Evolutionary conservation across 2,888 invertebrate genomes (phyloP).

Genomic region (Syrista parreyssii): DNA sequence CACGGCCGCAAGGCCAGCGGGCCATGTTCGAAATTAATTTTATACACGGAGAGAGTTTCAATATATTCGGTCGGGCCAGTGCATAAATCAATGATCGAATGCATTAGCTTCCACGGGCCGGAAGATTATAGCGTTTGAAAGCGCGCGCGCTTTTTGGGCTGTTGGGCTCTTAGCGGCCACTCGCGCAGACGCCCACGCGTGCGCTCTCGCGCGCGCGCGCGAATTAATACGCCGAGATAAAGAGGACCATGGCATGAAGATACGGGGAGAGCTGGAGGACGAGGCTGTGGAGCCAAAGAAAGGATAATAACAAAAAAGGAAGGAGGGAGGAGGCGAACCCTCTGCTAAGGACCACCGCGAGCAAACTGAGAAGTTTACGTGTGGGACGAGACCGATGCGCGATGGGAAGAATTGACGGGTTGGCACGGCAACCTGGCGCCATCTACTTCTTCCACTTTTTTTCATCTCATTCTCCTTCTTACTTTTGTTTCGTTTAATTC

Average conservation of each 20-base stretch:
- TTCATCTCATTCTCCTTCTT: no score
- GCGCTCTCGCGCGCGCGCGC: conserved; percentile 12
- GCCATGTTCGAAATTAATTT: conserved; percentile 62
- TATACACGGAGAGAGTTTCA: conserved; percentile 53
- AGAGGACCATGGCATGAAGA: conserved; percentile 5
- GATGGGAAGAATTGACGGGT: conserved; percentile 4
- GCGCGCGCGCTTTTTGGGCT: conserved; percentile 26
- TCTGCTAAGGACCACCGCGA: conserved; percentile 1
- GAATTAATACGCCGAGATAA: conserved; percentile 22
- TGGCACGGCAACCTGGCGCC: neutral
- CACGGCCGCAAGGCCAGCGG: conserved; percentile 57
- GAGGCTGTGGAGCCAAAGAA: neutral
- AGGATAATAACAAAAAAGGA: conserved; percentile 1
- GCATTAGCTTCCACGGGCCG: conserved; percentile 50
- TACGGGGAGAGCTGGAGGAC: neutral
- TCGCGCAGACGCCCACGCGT: conserved; percentile 14
- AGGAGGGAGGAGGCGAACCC: neutral
- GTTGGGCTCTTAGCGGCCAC: neutral
- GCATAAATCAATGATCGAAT: conserved; percentile 63
- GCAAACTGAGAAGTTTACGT: neutral
- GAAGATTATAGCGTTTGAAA: conserved; percentile 47
- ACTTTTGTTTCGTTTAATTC: no score
- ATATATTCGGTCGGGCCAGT: conserved; percentile 56
- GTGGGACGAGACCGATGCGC: neutral
- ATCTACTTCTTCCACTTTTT: neutral